phyloP scores from a whole-genome alignment of 2,888 invertebrate species.

The Craniophora ligustri region DNA sequence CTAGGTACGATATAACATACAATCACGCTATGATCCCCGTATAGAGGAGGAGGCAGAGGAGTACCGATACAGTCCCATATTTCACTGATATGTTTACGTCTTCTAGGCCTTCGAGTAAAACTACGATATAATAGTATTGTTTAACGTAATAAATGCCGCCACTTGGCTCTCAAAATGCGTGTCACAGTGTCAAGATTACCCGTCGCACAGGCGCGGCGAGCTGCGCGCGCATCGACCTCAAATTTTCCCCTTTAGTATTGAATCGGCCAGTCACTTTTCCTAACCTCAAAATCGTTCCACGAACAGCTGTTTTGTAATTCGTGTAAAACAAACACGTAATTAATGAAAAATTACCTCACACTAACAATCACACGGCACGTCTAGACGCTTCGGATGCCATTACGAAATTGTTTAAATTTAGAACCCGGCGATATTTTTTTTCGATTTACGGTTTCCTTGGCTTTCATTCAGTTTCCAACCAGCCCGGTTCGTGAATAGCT shows the following conservation, averaged over 20 bases:
- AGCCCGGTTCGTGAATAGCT: constrained; percentile 65
- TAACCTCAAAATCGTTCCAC: constrained; percentile 78
- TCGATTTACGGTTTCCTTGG: constrained; percentile 78
- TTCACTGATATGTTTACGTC: too few species aligned
- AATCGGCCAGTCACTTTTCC: constrained; percentile 81
- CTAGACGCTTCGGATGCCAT: constrained; percentile 72
- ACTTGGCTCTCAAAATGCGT: constrained; percentile 57
- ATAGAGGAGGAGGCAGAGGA: too few species aligned
- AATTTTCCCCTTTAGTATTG: constrained; percentile 72
- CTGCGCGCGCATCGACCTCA: constrained; percentile 82
- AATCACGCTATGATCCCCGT: too few species aligned
- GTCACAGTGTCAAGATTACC: constrained; percentile 69
- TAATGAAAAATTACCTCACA: constrained; percentile 57
- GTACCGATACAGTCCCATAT: too few species aligned
- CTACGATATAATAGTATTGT: too few species aligned
- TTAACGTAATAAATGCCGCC: constrained; percentile 2
- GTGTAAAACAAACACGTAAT: constrained; percentile 59
- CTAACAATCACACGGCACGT: constrained; percentile 62
- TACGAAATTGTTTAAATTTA: constrained; percentile 85
- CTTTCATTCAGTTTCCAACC: constrained; percentile 84
- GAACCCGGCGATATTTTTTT: constrained; percentile 74
- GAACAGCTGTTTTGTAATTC: constrained; percentile 81
- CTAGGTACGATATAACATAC: too few species aligned
- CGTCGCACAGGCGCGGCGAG: constrained; percentile 61
- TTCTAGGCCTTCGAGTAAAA: too few species aligned